Percentiles rank a stretch among this genome's conserved stretches.
Evolutionary conservation across 2,113 vertebrate species (phyloP).

Genomic region (Coptodon bakossiorum): DNA sequence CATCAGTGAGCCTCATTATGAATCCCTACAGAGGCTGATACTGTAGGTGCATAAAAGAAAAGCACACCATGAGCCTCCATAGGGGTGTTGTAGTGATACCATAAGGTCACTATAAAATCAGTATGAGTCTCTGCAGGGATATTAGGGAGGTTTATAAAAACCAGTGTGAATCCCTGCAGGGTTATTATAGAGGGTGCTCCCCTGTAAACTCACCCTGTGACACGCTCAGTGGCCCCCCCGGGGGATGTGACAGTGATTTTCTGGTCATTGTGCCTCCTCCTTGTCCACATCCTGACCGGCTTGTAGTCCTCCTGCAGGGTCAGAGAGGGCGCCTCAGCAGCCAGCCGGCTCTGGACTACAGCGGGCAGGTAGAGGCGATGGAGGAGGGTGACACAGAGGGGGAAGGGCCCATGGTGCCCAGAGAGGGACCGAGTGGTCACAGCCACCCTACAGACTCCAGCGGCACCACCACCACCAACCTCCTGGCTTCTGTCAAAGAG

Average conservation of each 20-base stretch:
- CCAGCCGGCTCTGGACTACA: constrained; percentile 10
- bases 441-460: not conserved
- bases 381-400: constrained; percentile 51
- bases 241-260: not conserved
- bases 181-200: not conserved
- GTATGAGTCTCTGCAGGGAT: not conserved
- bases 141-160: not conserved
- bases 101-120: not conserved
- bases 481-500: constrained; percentile 69
- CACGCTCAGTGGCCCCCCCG: not conserved
- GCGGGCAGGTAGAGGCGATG: constrained; percentile 28
- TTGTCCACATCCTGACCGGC: constrained; percentile 20
- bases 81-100: not conserved
- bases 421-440: constrained; percentile 31
- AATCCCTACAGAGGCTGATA: not conserved
- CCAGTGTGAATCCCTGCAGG: not conserved
- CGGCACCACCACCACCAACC: constrained; percentile 46
- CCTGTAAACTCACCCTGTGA: not conserved
- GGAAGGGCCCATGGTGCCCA: constrained; percentile 39
- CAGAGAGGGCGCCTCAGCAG: constrained; percentile 35
- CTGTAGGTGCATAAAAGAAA: not conserved
- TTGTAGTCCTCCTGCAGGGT: constrained; percentile 38
- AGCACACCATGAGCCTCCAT: not conserved
- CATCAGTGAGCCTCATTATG: not conserved
- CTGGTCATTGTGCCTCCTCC: not conserved